Percentiles rank a stretch among this genome's conserved stretches.
Conservation (phyloP, 1,140 invertebrate species). For the Maniola jurtina region DNA sequence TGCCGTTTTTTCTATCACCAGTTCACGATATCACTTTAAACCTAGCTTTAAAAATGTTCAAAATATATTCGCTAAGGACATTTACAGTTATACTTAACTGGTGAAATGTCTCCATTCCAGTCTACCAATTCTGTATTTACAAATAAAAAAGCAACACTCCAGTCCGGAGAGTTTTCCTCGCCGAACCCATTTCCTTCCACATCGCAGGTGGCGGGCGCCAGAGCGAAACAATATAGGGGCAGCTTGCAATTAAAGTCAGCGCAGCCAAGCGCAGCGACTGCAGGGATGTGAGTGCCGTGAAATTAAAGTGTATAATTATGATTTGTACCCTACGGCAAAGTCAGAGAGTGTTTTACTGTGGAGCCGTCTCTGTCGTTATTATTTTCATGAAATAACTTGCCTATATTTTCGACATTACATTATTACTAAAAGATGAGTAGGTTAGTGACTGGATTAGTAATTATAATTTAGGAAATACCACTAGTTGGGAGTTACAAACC, state of each 20-base stretch:
- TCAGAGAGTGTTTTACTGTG: neutral
- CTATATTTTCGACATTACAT: too few species aligned
- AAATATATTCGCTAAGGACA: neutral
- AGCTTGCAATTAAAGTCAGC: slow-evolving; percentile 12
- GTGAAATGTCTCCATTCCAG: slow-evolving; percentile 20
- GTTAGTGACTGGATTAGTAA: too few species aligned
- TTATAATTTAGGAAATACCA: too few species aligned
- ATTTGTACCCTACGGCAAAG: neutral
- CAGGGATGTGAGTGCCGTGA: slow-evolving; percentile 7
- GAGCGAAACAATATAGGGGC: slow-evolving; percentile 19
- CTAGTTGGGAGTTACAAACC: neutral
- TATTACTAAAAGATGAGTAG: too few species aligned
- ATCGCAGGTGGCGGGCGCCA: slow-evolving; percentile 11
- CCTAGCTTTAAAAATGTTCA: too few species aligned
- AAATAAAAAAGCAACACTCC: slow-evolving; percentile 25
- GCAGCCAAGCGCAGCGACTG: neutral
- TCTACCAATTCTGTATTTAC: slow-evolving; percentile 24
- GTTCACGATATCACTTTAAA: too few species aligned
- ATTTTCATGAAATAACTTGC: neutral
- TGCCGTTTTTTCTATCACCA: too few species aligned
- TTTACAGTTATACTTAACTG: neutral
- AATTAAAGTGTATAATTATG: slow-evolving; percentile 13
- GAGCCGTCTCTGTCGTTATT: neutral
- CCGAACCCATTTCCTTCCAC: slow-evolving; percentile 31
- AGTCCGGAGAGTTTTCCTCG: slow-evolving; percentile 25